Conservation (phyloP, 2,113 vertebrate genomes). For the Solea solea region DNA sequence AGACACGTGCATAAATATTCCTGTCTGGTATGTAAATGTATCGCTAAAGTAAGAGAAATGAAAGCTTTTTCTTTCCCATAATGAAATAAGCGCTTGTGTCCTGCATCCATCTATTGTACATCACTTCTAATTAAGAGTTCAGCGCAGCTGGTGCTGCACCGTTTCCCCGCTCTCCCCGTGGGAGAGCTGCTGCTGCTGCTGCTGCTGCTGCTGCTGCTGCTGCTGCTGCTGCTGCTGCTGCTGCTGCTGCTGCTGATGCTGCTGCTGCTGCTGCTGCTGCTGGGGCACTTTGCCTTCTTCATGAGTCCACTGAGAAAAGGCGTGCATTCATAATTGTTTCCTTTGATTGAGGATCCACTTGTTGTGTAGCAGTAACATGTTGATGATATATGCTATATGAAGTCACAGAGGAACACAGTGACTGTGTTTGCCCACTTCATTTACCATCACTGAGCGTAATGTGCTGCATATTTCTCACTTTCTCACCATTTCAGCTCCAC, state of each 20-base stretch:
- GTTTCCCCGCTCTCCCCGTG: constrained; percentile 29
- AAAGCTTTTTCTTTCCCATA: neutral
- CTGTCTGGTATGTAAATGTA: neutral
- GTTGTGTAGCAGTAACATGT: constrained; percentile 42
- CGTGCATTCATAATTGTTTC: constrained; percentile 6
- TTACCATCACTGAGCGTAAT: neutral
- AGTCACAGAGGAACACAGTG: constrained; percentile 1
- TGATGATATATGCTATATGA: constrained; percentile 41
- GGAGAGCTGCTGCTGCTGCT: constrained; percentile 34
- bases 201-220: constrained; percentile 10
- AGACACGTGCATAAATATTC: neutral
- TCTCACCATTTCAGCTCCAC: neutral
- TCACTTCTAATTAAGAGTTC: constrained; percentile 54
- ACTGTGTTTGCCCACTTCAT: neutral
- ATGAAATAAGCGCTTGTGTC: constrained; percentile 1
- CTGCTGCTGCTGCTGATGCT: constrained; percentile 15
- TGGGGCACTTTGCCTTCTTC: constrained; percentile 5
- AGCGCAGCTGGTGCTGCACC: constrained; percentile 59
- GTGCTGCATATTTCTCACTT: neutral
- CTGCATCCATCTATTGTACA: constrained; percentile 39
- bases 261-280: constrained; percentile 5
- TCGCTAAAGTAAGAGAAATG: neutral
- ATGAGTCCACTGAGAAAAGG: constrained; percentile 2
- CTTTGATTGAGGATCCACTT: constrained; percentile 21
- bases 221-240: constrained; percentile 3